A percentile compares a stretch with the other conserved stretches of the same genome.
Evolutionary conservation across 2,888 invertebrate species (phyloP).

Genomic region (Zaprionus obscuricornis): DNA sequence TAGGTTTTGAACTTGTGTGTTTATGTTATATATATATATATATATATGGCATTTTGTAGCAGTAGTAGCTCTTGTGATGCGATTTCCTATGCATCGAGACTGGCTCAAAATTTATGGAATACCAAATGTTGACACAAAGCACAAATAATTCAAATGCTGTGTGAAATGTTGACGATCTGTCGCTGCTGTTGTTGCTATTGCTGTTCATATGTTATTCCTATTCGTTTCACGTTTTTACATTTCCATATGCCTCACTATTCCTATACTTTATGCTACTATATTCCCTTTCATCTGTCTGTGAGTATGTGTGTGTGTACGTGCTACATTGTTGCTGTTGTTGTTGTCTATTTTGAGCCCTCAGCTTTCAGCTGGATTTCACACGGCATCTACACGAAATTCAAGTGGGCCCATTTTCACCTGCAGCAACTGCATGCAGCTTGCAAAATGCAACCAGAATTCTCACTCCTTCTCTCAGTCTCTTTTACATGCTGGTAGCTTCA

Average conservation of each 20-base stretch:
- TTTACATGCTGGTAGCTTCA: conserved; percentile 31
- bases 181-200: too few species aligned
- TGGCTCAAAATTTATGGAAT: conserved; percentile 69
- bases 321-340: too few species aligned
- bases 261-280: too few species aligned
- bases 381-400: conserved; percentile 50
- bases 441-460: too few species aligned
- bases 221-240: too few species aligned
- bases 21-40: too few species aligned
- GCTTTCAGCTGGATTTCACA: conserved; percentile 64
- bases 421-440: conserved; percentile 9
- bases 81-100: conserved; percentile 48
- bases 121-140: conserved; percentile 69
- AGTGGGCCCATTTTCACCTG: conserved; percentile 55
- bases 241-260: too few species aligned
- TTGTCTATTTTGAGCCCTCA: conserved; percentile 48
- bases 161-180: conserved; percentile 47
- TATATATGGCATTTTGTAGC: not conserved
- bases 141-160: conserved; percentile 71
- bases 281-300: not conserved
- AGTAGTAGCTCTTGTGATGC: conserved; percentile 16
- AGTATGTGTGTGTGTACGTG: conserved; percentile 25
- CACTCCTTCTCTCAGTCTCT: not conserved
- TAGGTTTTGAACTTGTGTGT: conserved; percentile 24
- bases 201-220: conserved; percentile 40